Evolutionary conservation across 2,888 invertebrate species (phyloP), one percentile per base, ranked within the genome.

Genomic region (Choristoneura rosaceana): DNA sequence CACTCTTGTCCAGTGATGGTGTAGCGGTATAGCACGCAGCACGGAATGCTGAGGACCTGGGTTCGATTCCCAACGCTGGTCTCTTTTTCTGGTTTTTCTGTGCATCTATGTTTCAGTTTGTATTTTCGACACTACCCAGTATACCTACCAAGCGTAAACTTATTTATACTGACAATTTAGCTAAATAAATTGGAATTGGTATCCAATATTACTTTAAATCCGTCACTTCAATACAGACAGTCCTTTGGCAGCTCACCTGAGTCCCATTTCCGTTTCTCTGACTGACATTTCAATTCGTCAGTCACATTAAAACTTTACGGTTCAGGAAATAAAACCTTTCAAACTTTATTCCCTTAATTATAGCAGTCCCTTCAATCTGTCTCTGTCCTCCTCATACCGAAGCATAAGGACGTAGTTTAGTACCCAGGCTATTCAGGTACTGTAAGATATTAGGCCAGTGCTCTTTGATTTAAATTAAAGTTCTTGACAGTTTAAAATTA

Each of bases 271-370:
- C 12, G 10, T 43, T 25, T 17, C 41, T 25, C 15, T 43, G 12
- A 25, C 61, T 62, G 66, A n/a, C n/a, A 15, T 58, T 66, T 58
- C 10, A 62, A 58, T 55, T 58, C 34, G 15, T 15, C 45, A 45
- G n/a, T 34, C 15, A 14, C 65, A 33, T 25, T n/a, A 4, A 33
- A 59, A 62, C 62, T 62, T 62, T 62, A 45, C 43, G 43, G 43
- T 15, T 34, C 15, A 52, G 60, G 15, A 64, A 70, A 64, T 59
- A 52, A 60, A 65, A 65, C 15, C 41, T 4, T 12, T 65, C 17
- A n/a, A 65, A 60, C 25, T 59, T 70, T 33, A 50, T 61, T 61
- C 17, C 10, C 60, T 41, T 65, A 62, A 33, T 61, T 61, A 61
- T 52, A 52, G 61, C n/a, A 12, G 17, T 61, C 52, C 17, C 43